phyloP scores from a whole-genome alignment of 64 coral and sea anemone genomes.

The Stylophora pistillata region DNA sequence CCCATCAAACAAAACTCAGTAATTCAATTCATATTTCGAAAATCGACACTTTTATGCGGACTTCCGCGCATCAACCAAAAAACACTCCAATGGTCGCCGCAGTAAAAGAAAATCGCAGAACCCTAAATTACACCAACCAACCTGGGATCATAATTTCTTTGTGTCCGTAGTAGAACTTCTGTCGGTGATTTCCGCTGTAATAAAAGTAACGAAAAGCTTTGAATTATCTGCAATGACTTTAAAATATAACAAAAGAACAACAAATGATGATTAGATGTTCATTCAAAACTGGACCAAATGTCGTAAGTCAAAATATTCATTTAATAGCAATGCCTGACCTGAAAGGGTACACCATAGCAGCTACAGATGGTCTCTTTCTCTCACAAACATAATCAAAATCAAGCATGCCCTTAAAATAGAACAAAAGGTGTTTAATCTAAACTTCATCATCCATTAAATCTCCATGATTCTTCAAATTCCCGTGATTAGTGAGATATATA shows the following conservation, averaged over 20 bases:
- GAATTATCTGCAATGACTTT: not conserved
- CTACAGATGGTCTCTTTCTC: conserved; percentile 83
- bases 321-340: conserved; percentile 45
- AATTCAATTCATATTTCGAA: no score
- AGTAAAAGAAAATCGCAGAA: no score
- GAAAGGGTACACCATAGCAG: conserved; percentile 98
- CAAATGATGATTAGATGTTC: no score
- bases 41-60: no score
- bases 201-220: not conserved
- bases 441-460: not conserved
- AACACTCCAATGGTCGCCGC: no score
- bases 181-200: conserved; percentile 92
- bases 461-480: not conserved
- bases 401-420: conserved; percentile 84
- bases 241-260: not conserved
- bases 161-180: conserved; percentile 98
- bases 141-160: conserved; percentile 99
- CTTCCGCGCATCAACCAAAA: no score
- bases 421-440: not conserved
- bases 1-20: no score
- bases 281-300: no score
- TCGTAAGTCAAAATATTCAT: no score
- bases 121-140: not conserved
- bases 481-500: no score
- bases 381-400: conserved; percentile 99